These are phyloP conservation scores for Torymus tubicola DNA, from an alignment of 2,888 invertebrate species.

Conservation along the genomic window DNA sequence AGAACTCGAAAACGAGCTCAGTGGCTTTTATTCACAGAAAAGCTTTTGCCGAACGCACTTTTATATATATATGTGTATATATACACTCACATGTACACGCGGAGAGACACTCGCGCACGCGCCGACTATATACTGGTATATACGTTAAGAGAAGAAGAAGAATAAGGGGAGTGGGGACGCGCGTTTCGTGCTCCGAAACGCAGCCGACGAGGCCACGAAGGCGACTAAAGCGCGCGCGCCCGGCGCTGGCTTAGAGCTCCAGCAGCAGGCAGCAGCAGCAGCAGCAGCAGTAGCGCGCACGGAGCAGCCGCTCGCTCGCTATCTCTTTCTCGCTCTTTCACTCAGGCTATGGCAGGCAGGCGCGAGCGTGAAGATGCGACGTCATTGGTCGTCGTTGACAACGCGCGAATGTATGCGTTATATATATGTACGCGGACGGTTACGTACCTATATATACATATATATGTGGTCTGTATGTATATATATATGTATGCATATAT, in stretches of 20 bases:
- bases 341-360: neutral
- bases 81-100: no score
- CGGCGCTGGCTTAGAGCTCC: neutral
- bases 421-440: neutral
- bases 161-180: neutral
- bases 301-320: neutral
- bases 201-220: constrained; percentile 57
- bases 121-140: neutral
- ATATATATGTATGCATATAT: no score
- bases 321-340: constrained; percentile 12
- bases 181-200: constrained; percentile 29
- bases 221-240: constrained; percentile 47
- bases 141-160: neutral
- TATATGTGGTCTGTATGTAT: no score
- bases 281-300: neutral
- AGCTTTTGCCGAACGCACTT: no score
- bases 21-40: no score
- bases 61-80: no score
- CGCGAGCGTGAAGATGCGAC: constrained; percentile 20
- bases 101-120: no score
- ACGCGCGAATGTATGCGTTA: neutral
- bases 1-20: no score
- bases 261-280: neutral
- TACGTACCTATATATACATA: neutral
- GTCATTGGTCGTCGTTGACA: constrained; percentile 30